phyloP scores from a whole-genome alignment of 2,888 invertebrate species.

The Caenorhabditis sp. region DNA sequence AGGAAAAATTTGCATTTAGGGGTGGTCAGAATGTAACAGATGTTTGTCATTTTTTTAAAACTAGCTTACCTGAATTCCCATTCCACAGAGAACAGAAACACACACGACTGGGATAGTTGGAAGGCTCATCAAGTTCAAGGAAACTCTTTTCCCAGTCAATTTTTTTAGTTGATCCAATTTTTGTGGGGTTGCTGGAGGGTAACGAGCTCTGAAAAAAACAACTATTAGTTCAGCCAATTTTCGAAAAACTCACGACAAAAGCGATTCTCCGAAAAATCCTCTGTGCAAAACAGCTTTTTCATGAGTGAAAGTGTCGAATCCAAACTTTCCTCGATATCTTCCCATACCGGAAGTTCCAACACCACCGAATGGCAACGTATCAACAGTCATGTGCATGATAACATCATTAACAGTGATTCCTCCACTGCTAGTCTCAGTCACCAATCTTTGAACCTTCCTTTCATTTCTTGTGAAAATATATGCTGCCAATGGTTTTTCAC shows the following conservation, averaged over 20 bases:
- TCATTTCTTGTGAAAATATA: constrained; percentile 83
- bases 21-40: too few relatives aligned
- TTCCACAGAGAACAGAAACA: constrained; percentile 48
- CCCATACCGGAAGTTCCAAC: constrained; percentile 93
- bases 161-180: constrained; percentile 55
- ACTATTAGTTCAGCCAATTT: too few relatives aligned
- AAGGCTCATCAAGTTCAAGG: constrained; percentile 32
- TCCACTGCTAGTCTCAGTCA: constrained; percentile 82
- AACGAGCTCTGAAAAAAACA: constrained; percentile 60
- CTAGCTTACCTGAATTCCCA: constrained; percentile 45
- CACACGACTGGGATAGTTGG: constrained; percentile 47
- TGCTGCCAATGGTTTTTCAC: constrained; percentile 87
- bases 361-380: constrained; percentile 94
- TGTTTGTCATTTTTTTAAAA: too few relatives aligned
- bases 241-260: constrained; percentile 52
- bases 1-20: not conserved
- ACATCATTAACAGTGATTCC: constrained; percentile 86
- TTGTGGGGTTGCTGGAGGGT: constrained; percentile 59
- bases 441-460: constrained; percentile 75
- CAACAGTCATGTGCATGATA: constrained; percentile 82
- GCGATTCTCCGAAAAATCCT: constrained; percentile 66
- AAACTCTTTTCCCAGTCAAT: constrained; percentile 50
- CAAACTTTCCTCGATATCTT: constrained; percentile 83
- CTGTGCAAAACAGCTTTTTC: constrained; percentile 77
- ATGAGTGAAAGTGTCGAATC: constrained; percentile 92